phyloP scores from a whole-genome alignment of 2,797 vertebrate genomes.

The Catostomus latipinnis region DNA sequence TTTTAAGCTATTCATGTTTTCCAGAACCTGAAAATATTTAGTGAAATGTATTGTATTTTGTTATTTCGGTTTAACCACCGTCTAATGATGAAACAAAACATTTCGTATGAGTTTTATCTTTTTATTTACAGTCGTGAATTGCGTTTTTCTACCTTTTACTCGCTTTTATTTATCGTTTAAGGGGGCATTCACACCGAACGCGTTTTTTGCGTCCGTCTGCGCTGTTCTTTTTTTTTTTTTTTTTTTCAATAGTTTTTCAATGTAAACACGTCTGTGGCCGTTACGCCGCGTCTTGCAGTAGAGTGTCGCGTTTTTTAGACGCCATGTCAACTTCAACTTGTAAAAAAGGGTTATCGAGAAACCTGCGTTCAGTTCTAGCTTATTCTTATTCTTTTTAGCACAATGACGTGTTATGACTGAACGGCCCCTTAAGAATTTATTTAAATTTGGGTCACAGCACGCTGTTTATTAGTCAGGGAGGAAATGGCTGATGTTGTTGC shows the following conservation, averaged over 20 bases:
- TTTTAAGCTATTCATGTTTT: not conserved
- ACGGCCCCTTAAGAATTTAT: not conserved
- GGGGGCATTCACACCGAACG: too few species aligned
- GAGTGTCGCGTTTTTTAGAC: too few species aligned
- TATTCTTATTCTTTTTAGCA: too few species aligned
- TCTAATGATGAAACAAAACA: not conserved
- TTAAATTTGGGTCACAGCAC: conserved; percentile 17
- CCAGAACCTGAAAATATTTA: not conserved
- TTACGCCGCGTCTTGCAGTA: too few species aligned
- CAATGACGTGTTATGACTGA: too few species aligned
- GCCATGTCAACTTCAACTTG: too few species aligned
- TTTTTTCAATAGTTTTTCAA: not conserved
- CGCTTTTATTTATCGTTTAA: too few species aligned
- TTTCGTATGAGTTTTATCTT: not conserved
- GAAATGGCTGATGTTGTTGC: conserved; percentile 34
- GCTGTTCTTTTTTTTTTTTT: too few species aligned
- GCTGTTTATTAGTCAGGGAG: conserved; percentile 13
- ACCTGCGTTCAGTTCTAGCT: too few species aligned
- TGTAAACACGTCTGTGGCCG: too few species aligned
- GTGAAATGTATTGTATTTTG: not conserved
- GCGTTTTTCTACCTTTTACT: not conserved
- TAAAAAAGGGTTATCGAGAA: too few species aligned
- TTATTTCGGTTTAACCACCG: not conserved
- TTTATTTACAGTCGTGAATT: not conserved
- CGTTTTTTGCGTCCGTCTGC: too few species aligned